Evolutionary conservation across 2,113 vertebrate species (phyloP).

Genomic region (Callionymus lyra): DNA sequence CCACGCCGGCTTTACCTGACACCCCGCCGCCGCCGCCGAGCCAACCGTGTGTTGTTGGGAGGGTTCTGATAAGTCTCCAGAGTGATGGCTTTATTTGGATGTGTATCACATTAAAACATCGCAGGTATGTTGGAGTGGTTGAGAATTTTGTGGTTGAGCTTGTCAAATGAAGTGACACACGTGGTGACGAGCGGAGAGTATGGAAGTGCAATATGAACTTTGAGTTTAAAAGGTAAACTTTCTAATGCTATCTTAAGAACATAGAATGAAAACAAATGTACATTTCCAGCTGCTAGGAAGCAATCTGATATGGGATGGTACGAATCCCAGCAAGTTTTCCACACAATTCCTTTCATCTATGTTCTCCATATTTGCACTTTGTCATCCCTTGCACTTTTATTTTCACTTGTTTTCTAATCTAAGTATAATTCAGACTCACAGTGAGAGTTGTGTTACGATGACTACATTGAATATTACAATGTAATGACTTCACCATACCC

Average conservation of each 20-base stretch:
- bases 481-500: too few relatives aligned
- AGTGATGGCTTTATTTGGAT: conserved; percentile 21
- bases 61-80: conserved; percentile 26
- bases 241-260: conserved; percentile 8
- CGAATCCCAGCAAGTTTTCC: background rate
- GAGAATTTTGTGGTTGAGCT: conserved; percentile 31
- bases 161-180: conserved; percentile 56
- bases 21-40: conserved; percentile 15
- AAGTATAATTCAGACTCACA: too few relatives aligned
- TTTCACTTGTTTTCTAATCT: too few relatives aligned
- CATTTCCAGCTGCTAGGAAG: background rate
- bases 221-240: conserved; percentile 43
- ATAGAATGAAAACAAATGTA: conserved; percentile 8
- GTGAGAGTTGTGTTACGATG: too few relatives aligned
- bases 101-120: conserved; percentile 2
- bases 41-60: conserved; percentile 5
- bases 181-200: conserved; percentile 30
- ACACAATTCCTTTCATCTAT: too few relatives aligned
- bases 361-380: too few relatives aligned
- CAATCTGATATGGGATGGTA: background rate
- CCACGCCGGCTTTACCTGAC: conserved; percentile 41
- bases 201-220: too few relatives aligned
- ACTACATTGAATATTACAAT: too few relatives aligned
- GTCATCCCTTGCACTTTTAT: too few relatives aligned
- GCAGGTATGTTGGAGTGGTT: conserved; percentile 37